Evolutionary conservation across 2,797 vertebrate species (phyloP).

Genomic region (Myotis planiceps): DNA sequence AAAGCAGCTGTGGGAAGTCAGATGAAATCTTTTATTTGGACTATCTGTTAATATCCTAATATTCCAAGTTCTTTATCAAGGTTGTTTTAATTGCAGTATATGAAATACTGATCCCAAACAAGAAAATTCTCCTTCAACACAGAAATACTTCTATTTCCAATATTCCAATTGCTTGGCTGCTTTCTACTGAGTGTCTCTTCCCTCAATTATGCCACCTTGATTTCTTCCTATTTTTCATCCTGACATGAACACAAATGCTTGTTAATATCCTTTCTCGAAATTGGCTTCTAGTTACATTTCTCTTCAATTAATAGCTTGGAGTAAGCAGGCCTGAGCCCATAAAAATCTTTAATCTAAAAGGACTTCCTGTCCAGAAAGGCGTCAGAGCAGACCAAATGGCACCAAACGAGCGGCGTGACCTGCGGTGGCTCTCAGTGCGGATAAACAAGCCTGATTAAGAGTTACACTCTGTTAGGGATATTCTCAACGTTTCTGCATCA

Average conservation of each 20-base stretch:
- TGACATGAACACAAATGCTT: constrained; percentile 73
- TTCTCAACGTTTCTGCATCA: constrained; percentile 71
- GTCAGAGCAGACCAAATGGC: constrained; percentile 87
- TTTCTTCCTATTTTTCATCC: constrained; percentile 82
- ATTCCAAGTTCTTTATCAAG: background rate
- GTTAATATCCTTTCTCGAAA: constrained; percentile 84
- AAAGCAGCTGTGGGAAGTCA: background rate
- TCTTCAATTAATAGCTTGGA: constrained; percentile 83
- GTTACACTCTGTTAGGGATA: constrained; percentile 73
- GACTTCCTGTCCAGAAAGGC: constrained; percentile 88
- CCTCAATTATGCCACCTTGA: constrained; percentile 58
- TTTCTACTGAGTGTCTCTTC: constrained; percentile 61
- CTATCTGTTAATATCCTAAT: background rate
- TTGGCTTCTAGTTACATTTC: constrained; percentile 77
- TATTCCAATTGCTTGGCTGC: constrained; percentile 46
- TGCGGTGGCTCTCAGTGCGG: constrained; percentile 76
- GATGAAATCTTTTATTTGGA: background rate
- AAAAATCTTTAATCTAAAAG: constrained; percentile 90
- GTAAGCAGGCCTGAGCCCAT: constrained; percentile 82
- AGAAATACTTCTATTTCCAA: constrained; percentile 27
- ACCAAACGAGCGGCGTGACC: constrained; percentile 83
- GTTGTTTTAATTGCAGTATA: constrained; percentile 33
- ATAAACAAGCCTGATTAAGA: constrained; percentile 85
- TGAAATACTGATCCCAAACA: background rate
- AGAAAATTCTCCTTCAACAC: constrained; percentile 38